phyloP scores from a whole-genome alignment of 2,113 vertebrate genomes.

The Ammospiza caudacuta region DNA sequence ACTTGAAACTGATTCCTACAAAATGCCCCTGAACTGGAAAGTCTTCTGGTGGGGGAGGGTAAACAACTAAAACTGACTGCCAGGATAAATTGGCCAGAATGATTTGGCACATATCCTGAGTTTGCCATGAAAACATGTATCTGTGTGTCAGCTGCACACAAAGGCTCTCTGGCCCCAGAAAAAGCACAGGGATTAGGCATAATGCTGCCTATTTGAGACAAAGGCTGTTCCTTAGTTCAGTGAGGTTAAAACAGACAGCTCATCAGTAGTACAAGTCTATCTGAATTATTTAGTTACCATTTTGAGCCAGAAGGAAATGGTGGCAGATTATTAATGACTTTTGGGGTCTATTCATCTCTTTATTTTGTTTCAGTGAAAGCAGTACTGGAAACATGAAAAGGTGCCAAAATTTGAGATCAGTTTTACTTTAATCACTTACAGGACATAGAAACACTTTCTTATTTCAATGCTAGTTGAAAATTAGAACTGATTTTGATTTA shows the following conservation, averaged over 20 bases:
- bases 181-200: conserved; percentile 26
- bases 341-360: neutral
- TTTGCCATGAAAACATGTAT: conserved; percentile 23
- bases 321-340: conserved; percentile 11
- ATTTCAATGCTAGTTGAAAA: neutral
- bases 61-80: neutral
- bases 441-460: neutral
- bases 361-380: conserved; percentile 7
- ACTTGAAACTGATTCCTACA: neutral
- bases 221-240: neutral
- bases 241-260: conserved; percentile 9
- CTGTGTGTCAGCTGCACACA: conserved; percentile 12
- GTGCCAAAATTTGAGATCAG: neutral
- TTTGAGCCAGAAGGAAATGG: conserved; percentile 13
- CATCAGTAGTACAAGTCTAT: neutral
- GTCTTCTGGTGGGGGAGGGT: neutral
- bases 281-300: conserved; percentile 37
- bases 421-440: neutral
- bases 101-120: neutral
- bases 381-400: neutral
- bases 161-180: conserved; percentile 11
- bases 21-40: neutral
- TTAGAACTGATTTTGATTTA: neutral
- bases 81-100: conserved; percentile 5
- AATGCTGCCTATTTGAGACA: conserved; percentile 34